phyloP scores from a whole-genome alignment of 2,888 invertebrate species.

The Mayetiola destructor region DNA sequence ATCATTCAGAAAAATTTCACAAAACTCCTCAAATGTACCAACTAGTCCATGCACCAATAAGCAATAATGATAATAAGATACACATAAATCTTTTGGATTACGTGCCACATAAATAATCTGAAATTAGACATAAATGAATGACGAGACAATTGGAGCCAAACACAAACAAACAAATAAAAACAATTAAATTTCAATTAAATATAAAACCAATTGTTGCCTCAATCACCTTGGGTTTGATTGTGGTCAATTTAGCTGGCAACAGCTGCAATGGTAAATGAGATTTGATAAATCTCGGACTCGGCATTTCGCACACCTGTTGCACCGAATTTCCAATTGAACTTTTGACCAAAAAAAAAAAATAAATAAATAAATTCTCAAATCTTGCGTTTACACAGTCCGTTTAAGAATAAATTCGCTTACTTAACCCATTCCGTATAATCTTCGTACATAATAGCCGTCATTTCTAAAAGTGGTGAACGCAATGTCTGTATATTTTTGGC shows the following conservation, averaged over 20 bases:
- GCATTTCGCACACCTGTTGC: slow-evolving; percentile 49
- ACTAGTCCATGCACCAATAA: slow-evolving; percentile 50
- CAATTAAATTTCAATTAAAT: background rate
- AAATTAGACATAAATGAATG: slow-evolving; percentile 15
- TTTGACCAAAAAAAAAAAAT: slow-evolving; percentile 19
- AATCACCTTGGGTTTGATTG: slow-evolving; percentile 54
- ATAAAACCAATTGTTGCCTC: background rate
- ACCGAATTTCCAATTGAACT: slow-evolving; percentile 51
- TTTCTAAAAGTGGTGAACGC: slow-evolving; percentile 62
- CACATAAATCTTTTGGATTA: slow-evolving; percentile 80
- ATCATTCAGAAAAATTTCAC: slow-evolving; percentile 55
- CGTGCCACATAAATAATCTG: slow-evolving; percentile 76
- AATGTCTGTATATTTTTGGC: slow-evolving; percentile 41
- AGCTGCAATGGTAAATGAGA: slow-evolving; percentile 60
- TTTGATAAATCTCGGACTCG: slow-evolving; percentile 59
- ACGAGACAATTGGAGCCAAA: background rate
- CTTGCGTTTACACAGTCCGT: background rate
- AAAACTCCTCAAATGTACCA: slow-evolving; percentile 58
- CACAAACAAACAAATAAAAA: background rate
- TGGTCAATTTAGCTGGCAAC: slow-evolving; percentile 48
- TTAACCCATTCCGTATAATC: slow-evolving; percentile 45
- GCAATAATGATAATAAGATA: slow-evolving; percentile 78
- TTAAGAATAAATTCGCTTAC: slow-evolving; percentile 17
- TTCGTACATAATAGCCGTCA: slow-evolving; percentile 46
- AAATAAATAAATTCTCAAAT: background rate